phyloP scores from a whole-genome alignment of 2,113 vertebrate species.

The Mugil cephalus region DNA sequence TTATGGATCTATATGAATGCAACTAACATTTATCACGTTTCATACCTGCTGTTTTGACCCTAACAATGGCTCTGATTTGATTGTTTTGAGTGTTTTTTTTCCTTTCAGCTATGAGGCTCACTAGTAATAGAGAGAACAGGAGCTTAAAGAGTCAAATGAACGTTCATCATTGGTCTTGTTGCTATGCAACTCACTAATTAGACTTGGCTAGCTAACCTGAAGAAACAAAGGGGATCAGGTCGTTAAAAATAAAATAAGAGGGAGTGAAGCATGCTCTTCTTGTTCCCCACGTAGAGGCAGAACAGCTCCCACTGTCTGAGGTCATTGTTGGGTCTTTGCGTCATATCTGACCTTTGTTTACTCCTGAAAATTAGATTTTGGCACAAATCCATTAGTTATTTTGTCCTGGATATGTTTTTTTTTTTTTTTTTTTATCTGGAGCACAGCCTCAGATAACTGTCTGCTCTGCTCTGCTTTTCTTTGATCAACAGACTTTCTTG shows the following conservation, averaged over 20 bases:
- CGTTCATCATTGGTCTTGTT: conserved; percentile 66
- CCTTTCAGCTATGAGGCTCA: conserved; percentile 33
- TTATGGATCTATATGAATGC: conserved; percentile 25
- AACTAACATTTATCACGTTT: conserved; percentile 43
- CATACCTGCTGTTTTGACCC: conserved; percentile 22
- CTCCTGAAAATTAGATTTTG: not conserved
- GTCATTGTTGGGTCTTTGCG: conserved; percentile 3
- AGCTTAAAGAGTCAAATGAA: conserved; percentile 49
- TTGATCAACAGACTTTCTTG: not conserved
- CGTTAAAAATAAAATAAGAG: conserved; percentile 55
- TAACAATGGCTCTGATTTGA: conserved; percentile 33
- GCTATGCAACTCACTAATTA: conserved; percentile 73
- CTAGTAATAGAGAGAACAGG: conserved; percentile 34
- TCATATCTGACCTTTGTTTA: not conserved
- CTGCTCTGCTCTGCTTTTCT: not conserved
- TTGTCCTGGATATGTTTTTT: not conserved
- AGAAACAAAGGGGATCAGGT: conserved; percentile 55
- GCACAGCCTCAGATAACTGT: not conserved
- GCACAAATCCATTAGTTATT: not conserved
- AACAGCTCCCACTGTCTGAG: conserved; percentile 2
- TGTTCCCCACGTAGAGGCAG: conserved; percentile 32
- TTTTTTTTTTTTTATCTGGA: too few species aligned
- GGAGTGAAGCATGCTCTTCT: conserved; percentile 37
- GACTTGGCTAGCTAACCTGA: conserved; percentile 52
- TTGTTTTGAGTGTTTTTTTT: not conserved